Percentiles rank a stretch among this genome's conserved stretches.
phyloP scores from a whole-genome alignment of 2,888 invertebrate species.

The Polylopha cassiicola region DNA sequence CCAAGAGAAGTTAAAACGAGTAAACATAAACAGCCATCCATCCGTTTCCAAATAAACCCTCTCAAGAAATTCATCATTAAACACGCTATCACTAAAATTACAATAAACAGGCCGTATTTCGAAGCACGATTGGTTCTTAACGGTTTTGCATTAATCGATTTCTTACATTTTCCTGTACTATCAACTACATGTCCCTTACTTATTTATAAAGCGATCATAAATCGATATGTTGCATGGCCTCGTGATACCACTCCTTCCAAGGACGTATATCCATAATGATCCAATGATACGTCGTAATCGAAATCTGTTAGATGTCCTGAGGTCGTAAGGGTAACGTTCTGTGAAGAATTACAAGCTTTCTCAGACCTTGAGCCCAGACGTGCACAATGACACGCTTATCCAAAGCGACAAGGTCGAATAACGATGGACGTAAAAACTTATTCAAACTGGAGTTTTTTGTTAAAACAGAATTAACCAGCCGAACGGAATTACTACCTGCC shows the following conservation, averaged over 20 bases:
- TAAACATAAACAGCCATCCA: no score
- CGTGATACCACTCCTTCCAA: conserved; percentile 1
- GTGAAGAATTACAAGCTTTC: conserved; percentile 35
- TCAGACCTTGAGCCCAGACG: conserved; percentile 43
- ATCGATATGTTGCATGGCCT: conserved; percentile 5
- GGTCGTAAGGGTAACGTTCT: conserved; percentile 29
- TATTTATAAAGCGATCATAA: no score
- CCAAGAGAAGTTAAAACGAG: no score
- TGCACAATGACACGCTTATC: conserved; percentile 34
- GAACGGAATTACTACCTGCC: conserved; percentile 10
- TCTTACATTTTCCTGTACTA: no score
- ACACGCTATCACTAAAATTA: no score
- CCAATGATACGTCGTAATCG: conserved; percentile 18
- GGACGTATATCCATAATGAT: conserved; percentile 10
- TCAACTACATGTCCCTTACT: no score
- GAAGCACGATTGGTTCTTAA: no score
- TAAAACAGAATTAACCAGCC: conserved; percentile 4
- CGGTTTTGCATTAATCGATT: no score
- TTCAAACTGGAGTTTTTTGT: conserved; percentile 9
- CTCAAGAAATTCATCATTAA: no score
- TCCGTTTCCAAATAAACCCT: no score
- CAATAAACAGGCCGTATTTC: no score
- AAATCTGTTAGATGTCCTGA: conserved; percentile 20
- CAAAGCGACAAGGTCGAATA: conserved; percentile 36
- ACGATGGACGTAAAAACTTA: conserved; percentile 21